Evolutionary conservation across 1,140 invertebrate genomes (phyloP), one percentile per base, ranked within the genome.

Genomic region (Colletes latitarsis): DNA sequence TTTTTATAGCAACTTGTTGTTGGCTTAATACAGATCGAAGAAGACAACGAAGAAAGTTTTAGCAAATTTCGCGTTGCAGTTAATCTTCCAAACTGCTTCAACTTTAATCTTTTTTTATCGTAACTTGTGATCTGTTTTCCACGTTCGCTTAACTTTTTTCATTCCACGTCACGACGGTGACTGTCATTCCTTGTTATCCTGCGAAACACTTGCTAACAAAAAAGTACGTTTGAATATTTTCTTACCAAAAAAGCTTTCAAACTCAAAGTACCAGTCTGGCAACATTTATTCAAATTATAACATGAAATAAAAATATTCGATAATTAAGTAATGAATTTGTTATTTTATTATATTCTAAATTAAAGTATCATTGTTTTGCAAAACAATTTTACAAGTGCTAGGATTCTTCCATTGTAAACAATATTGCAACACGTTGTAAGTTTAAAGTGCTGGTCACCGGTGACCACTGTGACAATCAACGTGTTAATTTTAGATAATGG

Each of bases 71-170:
- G 53, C 63, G 71, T 74, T 57, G 82, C 62, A 80, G 73, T 64
- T 84, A 84, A 77, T 77, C 73, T 77, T 81, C 53, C 58, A 69
- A 81, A 82, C 72, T 85, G 62, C 57, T 82, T 82, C 53, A 58
- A 84, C 62, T 85, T 84, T 81, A 84, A 85, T 83, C 83, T 30
- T 70, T 69, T 77, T 77, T 81, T 84, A 82, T 67, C 82, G 71
- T 39, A 55, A 80, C 55, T 69, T 53, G 12, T 39, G 14, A 73
- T 74, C 75, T 66, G 49, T 57, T 74, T 53, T 73, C 63, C 46
- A 60, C 62, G 67, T 58, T 10, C 57, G 19, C 30, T 49, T 6
- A 49, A 73, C 63, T 67, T 76, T 41, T 30, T 46, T 15, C 17
- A 17, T 57, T 4, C 21, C 14, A 10, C 19, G 21, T 30, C 41